Conservation (phyloP, 2,797 vertebrate genomes). For the Chloroceryle inda region DNA sequence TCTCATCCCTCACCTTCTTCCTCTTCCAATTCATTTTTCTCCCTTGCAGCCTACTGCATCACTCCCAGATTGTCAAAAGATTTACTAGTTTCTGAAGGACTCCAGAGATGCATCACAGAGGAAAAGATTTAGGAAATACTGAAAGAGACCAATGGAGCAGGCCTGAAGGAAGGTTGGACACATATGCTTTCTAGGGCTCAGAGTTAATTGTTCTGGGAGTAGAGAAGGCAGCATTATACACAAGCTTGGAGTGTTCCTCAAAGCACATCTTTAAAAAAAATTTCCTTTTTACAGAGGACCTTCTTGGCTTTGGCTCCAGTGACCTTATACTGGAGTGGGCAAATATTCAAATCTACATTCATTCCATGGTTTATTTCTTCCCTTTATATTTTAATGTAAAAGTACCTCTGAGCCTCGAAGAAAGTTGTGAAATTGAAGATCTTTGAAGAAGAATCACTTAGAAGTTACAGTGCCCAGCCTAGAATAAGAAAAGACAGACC, state of each 20-base stretch:
- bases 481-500: neutral
- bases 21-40: neutral
- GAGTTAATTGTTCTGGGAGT: neutral
- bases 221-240: neutral
- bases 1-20: neutral
- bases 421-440: neutral
- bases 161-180: neutral
- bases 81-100: neutral
- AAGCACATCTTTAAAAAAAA: neutral
- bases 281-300: neutral
- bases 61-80: neutral
- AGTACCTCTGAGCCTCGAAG: neutral
- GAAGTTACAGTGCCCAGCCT: neutral
- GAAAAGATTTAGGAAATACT: neutral
- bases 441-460: neutral
- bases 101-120: neutral
- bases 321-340: neutral
- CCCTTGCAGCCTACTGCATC: neutral
- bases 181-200: neutral
- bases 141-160: neutral
- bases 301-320: neutral
- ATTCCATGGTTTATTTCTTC: neutral
- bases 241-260: neutral
- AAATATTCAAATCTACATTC: neutral
- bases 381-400: neutral